A percentile compares a stretch with the other conserved stretches of the same genome.
These are phyloP conservation scores for Alentia gelatinosa DNA, from an alignment of 2,888 invertebrate species.

Conservation along the genomic window DNA sequence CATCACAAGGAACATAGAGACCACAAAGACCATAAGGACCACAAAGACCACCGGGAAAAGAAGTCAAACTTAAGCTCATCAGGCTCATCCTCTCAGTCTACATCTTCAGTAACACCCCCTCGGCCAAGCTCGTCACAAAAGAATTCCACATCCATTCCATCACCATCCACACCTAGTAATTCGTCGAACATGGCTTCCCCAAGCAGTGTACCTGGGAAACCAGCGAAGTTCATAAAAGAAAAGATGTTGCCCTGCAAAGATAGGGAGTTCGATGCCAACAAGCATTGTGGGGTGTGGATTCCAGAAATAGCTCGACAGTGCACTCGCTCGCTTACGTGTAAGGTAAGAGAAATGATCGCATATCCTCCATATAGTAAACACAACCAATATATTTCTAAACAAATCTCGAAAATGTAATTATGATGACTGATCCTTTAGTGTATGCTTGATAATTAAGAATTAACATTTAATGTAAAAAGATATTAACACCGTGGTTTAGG, in stretches of 20 bases:
- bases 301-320: slow-evolving; percentile 87
- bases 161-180: neutral
- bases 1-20: slow-evolving; percentile 12
- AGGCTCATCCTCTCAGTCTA: slow-evolving; percentile 17
- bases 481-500: no score
- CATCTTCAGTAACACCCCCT: slow-evolving; percentile 52
- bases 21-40: slow-evolving; percentile 14
- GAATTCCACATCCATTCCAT: neutral
- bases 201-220: neutral
- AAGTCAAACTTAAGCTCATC: slow-evolving; percentile 1
- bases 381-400: no score
- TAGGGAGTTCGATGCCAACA: slow-evolving; percentile 90
- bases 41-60: slow-evolving; percentile 34
- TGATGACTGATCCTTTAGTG: no score
- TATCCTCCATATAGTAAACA: no score
- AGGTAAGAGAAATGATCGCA: slow-evolving; percentile 78
- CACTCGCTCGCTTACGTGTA: slow-evolving; percentile 88
- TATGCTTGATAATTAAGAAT: no score
- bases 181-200: neutral
- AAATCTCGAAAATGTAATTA: no score
- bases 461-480: no score
- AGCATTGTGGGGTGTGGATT: slow-evolving; percentile 89
- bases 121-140: slow-evolving; percentile 49
- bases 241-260: slow-evolving; percentile 71
- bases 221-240: neutral